These are phyloP conservation scores for Malurus cyaneus DNA, from an alignment of 2,113 vertebrate species.

Conservation along the genomic window DNA sequence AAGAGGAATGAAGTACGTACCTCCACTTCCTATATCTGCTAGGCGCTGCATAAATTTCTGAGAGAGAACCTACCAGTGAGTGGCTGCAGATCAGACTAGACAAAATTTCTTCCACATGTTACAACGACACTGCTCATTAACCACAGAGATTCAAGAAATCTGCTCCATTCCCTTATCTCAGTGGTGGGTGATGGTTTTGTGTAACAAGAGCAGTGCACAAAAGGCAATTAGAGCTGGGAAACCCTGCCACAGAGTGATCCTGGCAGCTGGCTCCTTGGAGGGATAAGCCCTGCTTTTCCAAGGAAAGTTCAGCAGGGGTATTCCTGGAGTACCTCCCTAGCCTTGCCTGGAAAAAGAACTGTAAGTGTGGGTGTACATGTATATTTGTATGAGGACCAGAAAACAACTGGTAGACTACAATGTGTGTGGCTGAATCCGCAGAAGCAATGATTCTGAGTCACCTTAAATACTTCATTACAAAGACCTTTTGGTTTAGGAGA, in stretches of 20 bases:
- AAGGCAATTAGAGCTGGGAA: neutral
- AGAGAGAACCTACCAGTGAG: neutral
- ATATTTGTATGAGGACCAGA: neutral
- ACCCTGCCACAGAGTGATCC: neutral
- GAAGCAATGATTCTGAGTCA: neutral
- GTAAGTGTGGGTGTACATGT: neutral
- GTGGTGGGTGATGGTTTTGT: neutral
- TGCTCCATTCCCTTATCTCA: neutral
- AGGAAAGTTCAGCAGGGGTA: neutral
- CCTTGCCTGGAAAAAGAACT: neutral
- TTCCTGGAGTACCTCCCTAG: neutral
- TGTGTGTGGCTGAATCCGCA: neutral
- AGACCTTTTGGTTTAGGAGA: neutral
- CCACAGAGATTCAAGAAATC: neutral
- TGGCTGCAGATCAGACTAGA: neutral
- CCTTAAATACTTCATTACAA: neutral
- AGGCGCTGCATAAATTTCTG: neutral
- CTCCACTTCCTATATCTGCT: neutral
- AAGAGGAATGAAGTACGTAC: constrained; percentile 2
- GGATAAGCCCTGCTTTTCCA: neutral
- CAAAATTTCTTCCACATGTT: constrained; percentile 20
- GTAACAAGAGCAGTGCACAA: neutral
- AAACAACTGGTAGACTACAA: neutral
- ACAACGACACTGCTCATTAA: neutral
- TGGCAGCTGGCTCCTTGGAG: neutral